phyloP scores from a whole-genome alignment of 2,797 vertebrate species.

The Gastrophryne carolinensis region DNA sequence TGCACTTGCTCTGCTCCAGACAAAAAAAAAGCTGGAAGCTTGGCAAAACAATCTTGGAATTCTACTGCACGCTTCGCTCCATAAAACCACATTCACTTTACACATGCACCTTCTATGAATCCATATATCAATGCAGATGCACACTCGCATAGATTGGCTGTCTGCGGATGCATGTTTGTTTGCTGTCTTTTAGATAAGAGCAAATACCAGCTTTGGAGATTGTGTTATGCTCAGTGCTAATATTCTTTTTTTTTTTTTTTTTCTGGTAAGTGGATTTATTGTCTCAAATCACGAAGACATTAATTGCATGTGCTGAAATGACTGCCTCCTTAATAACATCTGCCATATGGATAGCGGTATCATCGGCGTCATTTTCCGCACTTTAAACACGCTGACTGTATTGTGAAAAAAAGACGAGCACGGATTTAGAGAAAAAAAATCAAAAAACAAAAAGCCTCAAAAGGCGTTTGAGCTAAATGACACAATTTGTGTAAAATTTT shows the following conservation, averaged over 20 bases:
- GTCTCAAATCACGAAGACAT: conserved; percentile 4
- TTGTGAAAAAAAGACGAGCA: not conserved
- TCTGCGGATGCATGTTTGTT: not conserved
- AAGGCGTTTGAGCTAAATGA: not conserved
- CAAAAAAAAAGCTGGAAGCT: not conserved
- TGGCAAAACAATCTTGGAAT: conserved; percentile 3
- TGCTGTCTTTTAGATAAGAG: not conserved
- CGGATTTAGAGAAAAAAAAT: not conserved
- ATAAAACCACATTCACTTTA: not conserved
- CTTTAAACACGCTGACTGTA: not conserved
- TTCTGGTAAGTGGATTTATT: not conserved
- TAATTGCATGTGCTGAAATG: conserved; percentile 20
- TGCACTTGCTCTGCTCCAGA: not conserved
- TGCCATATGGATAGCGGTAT: not conserved
- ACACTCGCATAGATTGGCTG: not conserved
- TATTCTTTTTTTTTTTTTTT: conserved; percentile 3
- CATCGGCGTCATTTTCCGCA: not conserved
- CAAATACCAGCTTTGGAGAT: not conserved
- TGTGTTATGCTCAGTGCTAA: not conserved
- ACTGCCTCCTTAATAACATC: conserved; percentile 13
- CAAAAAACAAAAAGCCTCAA: not conserved
- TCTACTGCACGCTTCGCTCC: not conserved
- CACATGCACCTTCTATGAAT: not conserved
- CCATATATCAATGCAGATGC: not conserved
- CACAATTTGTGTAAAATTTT: not conserved